These are phyloP conservation scores for Drosophila subpulchrella DNA, from an alignment of 1,140 invertebrate genomes.

Conservation along the genomic window DNA sequence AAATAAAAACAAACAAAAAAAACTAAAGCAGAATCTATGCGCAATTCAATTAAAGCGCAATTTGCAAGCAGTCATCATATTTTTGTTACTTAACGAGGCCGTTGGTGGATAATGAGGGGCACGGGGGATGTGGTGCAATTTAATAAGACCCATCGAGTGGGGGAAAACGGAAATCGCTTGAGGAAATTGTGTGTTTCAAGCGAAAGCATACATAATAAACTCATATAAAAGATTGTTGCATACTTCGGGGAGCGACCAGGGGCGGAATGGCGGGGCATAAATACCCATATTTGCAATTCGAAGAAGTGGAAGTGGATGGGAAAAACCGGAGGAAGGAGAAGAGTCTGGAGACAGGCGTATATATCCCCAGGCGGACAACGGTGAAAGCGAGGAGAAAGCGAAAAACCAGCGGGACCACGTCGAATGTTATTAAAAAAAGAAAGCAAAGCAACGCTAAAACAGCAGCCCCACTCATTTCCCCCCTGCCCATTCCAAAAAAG, in stretches of 20 bases:
- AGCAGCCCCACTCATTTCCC: conserved; percentile 10
- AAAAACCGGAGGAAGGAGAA: conserved; percentile 1
- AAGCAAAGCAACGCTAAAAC: conserved; percentile 48
- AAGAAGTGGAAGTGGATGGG: conserved; percentile 32
- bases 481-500: conserved; percentile 15
- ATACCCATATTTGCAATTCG: conserved; percentile 75
- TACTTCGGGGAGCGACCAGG: conserved; percentile 24
- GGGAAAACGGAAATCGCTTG: conserved; percentile 81
- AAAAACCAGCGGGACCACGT: conserved; percentile 26
- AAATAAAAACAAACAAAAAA: not conserved
- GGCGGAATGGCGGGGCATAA: conserved; percentile 46
- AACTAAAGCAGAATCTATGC: conserved; percentile 61
- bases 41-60: conserved; percentile 82
- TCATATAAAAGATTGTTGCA: conserved; percentile 82
- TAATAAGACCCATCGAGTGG: conserved; percentile 78
- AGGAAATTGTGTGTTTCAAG: conserved; percentile 82
- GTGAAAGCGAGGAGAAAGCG: conserved; percentile 39
- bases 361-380: conserved; percentile 69
- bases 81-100: conserved; percentile 71
- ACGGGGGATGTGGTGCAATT: conserved; percentile 36
- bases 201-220: conserved; percentile 83
- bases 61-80: conserved; percentile 75
- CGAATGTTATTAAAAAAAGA: conserved; percentile 75
- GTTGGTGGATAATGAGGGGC: conserved; percentile 3
- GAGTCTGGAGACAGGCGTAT: conserved; percentile 32